phyloP scores from a whole-genome alignment of 2,888 invertebrate species.

The Gryllus longicercus region DNA sequence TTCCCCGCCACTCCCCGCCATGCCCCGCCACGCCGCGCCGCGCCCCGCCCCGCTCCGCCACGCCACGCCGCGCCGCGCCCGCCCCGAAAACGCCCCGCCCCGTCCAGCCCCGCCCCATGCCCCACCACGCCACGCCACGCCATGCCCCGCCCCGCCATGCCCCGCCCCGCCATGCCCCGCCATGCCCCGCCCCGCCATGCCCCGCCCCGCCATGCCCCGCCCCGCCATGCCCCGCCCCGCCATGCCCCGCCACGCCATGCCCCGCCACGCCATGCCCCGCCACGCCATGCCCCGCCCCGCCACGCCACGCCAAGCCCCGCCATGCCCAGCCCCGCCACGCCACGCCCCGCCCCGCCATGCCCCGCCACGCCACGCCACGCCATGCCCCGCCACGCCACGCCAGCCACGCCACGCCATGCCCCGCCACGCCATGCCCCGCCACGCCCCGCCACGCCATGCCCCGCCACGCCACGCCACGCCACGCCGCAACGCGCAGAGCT shows the following conservation, averaged over 20 bases:
- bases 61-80: not conserved
- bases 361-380: too few relatives aligned
- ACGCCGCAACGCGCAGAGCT: not conserved
- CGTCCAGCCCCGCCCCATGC: not conserved
- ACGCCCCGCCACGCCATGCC: not conserved
- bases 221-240: not conserved
- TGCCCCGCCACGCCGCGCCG: not conserved
- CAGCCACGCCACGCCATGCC: too few relatives aligned
- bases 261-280: not conserved
- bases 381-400: not conserved
- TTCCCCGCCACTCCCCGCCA: too few relatives aligned
- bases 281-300: not conserved
- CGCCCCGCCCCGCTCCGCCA: not conserved
- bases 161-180: not conserved
- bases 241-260: not conserved
- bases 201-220: not conserved
- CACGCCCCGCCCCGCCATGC: not conserved
- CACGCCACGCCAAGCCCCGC: not conserved
- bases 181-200: not conserved
- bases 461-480: not conserved
- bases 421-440: not conserved
- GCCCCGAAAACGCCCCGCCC: too few relatives aligned
- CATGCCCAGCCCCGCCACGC: not conserved
- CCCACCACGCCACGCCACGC: not conserved
- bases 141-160: not conserved